Evolutionary conservation across 2,888 invertebrate species (phyloP).

Genomic region (Pachycephus smyrnensis): DNA sequence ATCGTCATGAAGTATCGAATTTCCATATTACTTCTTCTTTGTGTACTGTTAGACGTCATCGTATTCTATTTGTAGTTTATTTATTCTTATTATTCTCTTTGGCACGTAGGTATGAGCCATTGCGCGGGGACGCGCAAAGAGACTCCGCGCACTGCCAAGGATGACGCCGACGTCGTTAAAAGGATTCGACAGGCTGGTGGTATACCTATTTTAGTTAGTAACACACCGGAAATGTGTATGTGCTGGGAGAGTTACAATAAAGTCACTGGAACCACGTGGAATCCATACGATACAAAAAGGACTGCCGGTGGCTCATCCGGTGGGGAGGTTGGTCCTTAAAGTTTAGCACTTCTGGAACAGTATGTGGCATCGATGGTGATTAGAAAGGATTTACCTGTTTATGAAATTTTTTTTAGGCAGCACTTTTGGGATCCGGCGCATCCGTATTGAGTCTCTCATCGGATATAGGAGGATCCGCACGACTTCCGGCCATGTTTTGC

Average conservation of each 20-base stretch:
- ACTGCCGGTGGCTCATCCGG: conserved; percentile 92
- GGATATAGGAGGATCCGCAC: conserved; percentile 90
- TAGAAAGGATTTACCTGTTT: neutral
- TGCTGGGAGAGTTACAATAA: conserved; percentile 89
- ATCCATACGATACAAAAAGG: conserved; percentile 83
- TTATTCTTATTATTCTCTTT: neutral
- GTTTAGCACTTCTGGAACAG: neutral
- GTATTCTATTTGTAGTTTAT: neutral
- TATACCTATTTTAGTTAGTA: conserved; percentile 84
- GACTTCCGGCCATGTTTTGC: conserved; percentile 90
- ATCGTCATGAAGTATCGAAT: neutral
- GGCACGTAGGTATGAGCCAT: conserved; percentile 74
- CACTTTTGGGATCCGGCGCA: conserved; percentile 82
- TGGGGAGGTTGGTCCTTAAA: conserved; percentile 75
- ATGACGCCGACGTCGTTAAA: conserved; percentile 78
- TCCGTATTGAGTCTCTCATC: conserved; percentile 87
- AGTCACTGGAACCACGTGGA: conserved; percentile 81
- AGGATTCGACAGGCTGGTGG: conserved; percentile 78
- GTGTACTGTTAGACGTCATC: neutral
- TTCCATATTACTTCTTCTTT: neutral
- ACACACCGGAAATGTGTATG: conserved; percentile 89
- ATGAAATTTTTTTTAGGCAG: conserved; percentile 69
- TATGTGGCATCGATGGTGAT: neutral
- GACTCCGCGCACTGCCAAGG: conserved; percentile 67
- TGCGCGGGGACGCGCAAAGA: conserved; percentile 75